Evolutionary conservation across 2,113 vertebrate genomes (phyloP), one percentile per base, ranked within the genome.

Genomic region (Lichenostomus cassidix): DNA sequence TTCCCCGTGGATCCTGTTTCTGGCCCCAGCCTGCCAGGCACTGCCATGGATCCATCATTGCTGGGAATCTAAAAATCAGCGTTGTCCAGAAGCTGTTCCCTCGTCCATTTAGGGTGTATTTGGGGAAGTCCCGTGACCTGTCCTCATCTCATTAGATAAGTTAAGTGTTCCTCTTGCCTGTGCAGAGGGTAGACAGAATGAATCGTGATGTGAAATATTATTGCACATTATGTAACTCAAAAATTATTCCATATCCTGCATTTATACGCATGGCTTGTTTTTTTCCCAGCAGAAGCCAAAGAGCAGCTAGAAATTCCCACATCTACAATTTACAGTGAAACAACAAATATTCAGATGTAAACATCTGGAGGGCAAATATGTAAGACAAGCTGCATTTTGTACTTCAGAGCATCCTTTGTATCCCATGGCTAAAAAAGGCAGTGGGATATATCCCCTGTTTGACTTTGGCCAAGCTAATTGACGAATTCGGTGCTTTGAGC

Each of bases 221-320:
- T 56, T 89, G 46, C 23, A 53, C 3, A 8, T 94, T 95, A 95
- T 35, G 27, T 90, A 94, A 95, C 47, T 63, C 60, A 65, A 42
- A 77, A 89, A 65, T 90, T 89, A 87, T 90, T 95, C 91, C 62
- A 18, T 64, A 62, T 58, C 22, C 67, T 87, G 80, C 68, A 55
- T 60, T 90, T 85, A 74, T 68, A 76, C 12, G 7, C 70, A 64
- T 39, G 77, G 55, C 86, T 88, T 55, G 31, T 20, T 84, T 91
- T 84, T 50, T 71, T 23, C 41, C 62, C 37, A 69, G 87, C 75
- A 91, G 65, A 89, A 95, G 56, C 56, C 92, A 89, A 42, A 41
- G 58, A 89, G 31, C 42, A 86, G 53, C 62, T 41, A 37, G 16
- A 76, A 65, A 29, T 60, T 24, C 21, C 29, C 65, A 25, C 5